Evolutionary conservation across 2,888 invertebrate genomes (phyloP).

Genomic region (Pogonocherus hispidulus): DNA sequence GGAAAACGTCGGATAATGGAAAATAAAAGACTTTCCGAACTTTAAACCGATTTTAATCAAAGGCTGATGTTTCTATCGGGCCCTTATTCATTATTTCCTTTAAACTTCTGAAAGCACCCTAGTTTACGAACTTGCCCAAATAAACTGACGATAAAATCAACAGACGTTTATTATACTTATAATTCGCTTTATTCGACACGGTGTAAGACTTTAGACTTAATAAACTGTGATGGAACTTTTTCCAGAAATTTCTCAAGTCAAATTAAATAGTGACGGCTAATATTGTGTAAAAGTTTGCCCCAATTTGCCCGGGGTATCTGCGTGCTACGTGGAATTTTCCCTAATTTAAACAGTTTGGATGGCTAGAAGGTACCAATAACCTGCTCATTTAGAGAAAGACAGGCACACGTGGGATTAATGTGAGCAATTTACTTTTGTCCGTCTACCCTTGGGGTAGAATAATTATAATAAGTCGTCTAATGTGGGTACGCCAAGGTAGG

Average conservation of each 20-base stretch:
- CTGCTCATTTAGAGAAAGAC: no score
- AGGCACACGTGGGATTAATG: no score
- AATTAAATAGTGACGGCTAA: background rate
- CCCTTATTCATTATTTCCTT: constrained; percentile 1
- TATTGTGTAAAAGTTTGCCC: background rate
- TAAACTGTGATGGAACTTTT: background rate
- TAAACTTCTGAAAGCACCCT: background rate
- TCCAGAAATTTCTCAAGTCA: background rate
- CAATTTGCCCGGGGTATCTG: background rate
- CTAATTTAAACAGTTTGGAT: background rate
- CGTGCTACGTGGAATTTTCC: background rate
- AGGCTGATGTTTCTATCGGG: constrained; percentile 6
- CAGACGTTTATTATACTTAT: constrained; percentile 1
- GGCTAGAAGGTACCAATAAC: no score
- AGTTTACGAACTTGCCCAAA: background rate
- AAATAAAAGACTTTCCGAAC: background rate
- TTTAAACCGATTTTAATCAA: constrained; percentile 21
- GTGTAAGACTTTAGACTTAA: background rate
- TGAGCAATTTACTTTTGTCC: no score
- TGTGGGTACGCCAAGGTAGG: no score
- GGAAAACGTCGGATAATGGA: constrained; percentile 10
- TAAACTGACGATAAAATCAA: background rate
- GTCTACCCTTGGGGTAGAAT: no score
- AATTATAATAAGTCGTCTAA: no score
- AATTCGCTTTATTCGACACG: background rate